phyloP scores from a whole-genome alignment of 2,113 vertebrate species.

The Polyodon spathula region DNA sequence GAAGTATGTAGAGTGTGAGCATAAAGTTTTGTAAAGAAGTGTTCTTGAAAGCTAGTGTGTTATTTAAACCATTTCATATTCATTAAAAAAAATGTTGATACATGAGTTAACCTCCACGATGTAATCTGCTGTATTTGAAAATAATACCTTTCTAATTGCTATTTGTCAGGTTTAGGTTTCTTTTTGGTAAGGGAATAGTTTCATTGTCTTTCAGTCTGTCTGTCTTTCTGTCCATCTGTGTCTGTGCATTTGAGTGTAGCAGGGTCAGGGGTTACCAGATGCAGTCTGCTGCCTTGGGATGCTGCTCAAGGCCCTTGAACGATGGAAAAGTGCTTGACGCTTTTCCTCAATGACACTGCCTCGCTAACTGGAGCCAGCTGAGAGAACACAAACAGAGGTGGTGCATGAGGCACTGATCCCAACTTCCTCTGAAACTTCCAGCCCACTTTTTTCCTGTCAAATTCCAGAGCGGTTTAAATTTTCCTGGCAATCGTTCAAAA shows the following conservation, averaged over 20 bases:
- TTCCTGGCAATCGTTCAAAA: slow-evolving; percentile 79
- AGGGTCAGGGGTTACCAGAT: slow-evolving; percentile 42
- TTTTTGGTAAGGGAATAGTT: background rate
- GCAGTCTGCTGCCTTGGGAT: slow-evolving; percentile 43
- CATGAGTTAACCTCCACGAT: too few relatives aligned
- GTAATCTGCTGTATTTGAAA: too few relatives aligned
- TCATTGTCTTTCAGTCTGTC: background rate
- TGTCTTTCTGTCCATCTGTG: slow-evolving; percentile 1
- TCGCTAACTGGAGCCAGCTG: slow-evolving; percentile 47
- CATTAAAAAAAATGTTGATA: too few relatives aligned
- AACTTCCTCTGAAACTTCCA: slow-evolving; percentile 86
- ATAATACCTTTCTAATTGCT: too few relatives aligned
- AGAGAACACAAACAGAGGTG: slow-evolving; percentile 74
- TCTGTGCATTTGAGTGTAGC: background rate
- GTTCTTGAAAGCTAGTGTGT: too few relatives aligned
- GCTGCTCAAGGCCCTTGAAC: slow-evolving; percentile 42
- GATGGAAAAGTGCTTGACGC: slow-evolving; percentile 61
- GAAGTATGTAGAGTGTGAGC: too few relatives aligned
- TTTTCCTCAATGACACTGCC: slow-evolving; percentile 51
- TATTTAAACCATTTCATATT: too few relatives aligned
- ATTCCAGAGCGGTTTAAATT: slow-evolving; percentile 93
- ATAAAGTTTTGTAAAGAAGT: too few relatives aligned
- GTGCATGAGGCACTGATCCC: slow-evolving; percentile 69
- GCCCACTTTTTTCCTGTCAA: slow-evolving; percentile 74
- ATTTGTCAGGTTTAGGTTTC: slow-evolving; percentile 18